Percentiles rank a stretch among this genome's conserved stretches.
Conservation (phyloP, 2,113 vertebrate species). For the Canis aureus region DNA sequence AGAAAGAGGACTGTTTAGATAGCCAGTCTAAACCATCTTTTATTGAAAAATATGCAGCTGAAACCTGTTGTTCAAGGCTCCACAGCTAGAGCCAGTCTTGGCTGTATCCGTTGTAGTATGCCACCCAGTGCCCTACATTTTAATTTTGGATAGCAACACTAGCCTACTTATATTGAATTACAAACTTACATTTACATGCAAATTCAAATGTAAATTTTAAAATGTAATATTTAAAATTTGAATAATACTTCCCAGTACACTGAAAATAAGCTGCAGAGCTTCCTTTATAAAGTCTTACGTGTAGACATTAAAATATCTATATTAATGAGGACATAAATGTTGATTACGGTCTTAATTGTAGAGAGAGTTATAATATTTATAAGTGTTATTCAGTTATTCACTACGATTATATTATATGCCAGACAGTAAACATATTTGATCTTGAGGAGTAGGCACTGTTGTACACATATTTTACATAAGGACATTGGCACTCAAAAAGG, state of each 20-base stretch:
- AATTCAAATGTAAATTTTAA: conserved; percentile 21
- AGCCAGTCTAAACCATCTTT: neutral
- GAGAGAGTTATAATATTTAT: conserved; percentile 7
- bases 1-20: neutral
- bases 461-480: conserved; percentile 43
- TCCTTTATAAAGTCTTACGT: neutral
- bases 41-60: neutral
- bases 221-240: conserved; percentile 57
- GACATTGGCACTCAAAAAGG: neutral
- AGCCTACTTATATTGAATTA: neutral
- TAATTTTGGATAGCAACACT: conserved; percentile 39
- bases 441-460: neutral
- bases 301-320: neutral
- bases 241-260: neutral
- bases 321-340: conserved; percentile 35
- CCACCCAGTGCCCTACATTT: neutral
- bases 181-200: conserved; percentile 10
- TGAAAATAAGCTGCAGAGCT: conserved; percentile 37
- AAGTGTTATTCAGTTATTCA: conserved; percentile 4
- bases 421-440: conserved; percentile 34
- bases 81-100: neutral
- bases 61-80: neutral
- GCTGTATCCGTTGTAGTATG: conserved; percentile 10
- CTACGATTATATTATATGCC: neutral
- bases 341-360: conserved; percentile 50